Conservation (phyloP, 2,797 vertebrate species). For the Amblyraja radiata region DNA sequence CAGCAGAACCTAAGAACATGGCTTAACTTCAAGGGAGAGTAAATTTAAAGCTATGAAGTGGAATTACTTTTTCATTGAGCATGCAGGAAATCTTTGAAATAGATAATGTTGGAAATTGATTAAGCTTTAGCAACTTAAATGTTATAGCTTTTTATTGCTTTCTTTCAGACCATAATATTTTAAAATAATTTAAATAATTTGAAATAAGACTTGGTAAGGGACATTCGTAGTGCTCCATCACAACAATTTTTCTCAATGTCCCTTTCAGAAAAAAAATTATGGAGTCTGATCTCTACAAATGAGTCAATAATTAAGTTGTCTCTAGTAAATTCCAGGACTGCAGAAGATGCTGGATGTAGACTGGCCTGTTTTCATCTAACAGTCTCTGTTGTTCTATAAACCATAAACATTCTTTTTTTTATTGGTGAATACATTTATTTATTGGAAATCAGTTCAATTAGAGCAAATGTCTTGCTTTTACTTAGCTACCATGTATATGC, state of each 20-base stretch:
- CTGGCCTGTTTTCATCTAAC: background rate
- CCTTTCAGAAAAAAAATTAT: no score
- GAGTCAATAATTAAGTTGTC: background rate
- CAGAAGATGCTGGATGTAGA: background rate
- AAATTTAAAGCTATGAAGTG: background rate
- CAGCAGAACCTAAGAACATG: background rate
- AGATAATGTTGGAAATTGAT: background rate
- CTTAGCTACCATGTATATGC: no score
- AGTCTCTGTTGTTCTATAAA: background rate
- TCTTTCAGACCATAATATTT: background rate
- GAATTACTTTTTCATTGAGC: background rate
- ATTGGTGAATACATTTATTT: background rate
- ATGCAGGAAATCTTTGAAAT: background rate
- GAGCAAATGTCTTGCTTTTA: background rate
- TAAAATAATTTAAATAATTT: background rate
- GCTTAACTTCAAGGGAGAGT: background rate
- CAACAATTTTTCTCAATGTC: no score
- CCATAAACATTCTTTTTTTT: background rate
- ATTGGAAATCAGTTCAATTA: background rate
- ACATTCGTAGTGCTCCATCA: no score
- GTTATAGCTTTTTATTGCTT: background rate
- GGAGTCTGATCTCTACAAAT: no score
- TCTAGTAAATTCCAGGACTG: background rate
- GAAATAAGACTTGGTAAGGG: background rate
- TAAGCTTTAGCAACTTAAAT: background rate